Conservation (phyloP, 2,113 vertebrate species). For the Aegithalos caudatus region DNA sequence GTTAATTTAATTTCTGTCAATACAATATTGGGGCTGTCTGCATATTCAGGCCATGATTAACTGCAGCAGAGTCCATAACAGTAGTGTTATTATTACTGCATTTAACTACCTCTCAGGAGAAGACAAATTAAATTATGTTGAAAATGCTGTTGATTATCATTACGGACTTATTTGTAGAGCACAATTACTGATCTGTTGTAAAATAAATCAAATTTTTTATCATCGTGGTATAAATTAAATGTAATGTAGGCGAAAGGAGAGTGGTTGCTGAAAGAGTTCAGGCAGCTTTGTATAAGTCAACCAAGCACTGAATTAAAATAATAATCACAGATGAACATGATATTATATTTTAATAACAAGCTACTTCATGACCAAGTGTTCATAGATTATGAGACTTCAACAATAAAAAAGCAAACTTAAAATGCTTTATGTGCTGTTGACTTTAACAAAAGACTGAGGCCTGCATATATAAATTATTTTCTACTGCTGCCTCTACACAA, state of each 20-base stretch:
- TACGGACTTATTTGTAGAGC: slow-evolving; percentile 87
- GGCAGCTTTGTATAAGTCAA: slow-evolving; percentile 70
- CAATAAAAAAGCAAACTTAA: slow-evolving; percentile 41
- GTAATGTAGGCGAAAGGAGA: slow-evolving; percentile 70
- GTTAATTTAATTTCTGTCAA: slow-evolving; percentile 91
- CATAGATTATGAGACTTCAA: slow-evolving; percentile 56
- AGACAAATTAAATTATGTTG: slow-evolving; percentile 90
- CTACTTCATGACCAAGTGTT: slow-evolving; percentile 63
- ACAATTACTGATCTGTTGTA: slow-evolving; percentile 90
- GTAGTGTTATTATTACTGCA: slow-evolving; percentile 84
- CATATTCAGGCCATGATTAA: slow-evolving; percentile 87
- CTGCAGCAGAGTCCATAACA: slow-evolving; percentile 82
- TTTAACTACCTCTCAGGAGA: slow-evolving; percentile 88
- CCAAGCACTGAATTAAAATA: slow-evolving; percentile 70
- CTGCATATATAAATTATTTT: slow-evolving; percentile 50
- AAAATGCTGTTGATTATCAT: slow-evolving; percentile 91
- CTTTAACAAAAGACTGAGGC: slow-evolving; percentile 40
- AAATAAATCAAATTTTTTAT: slow-evolving; percentile 92
- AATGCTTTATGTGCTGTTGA: slow-evolving; percentile 12
- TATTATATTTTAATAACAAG: slow-evolving; percentile 76
- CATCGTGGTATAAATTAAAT: slow-evolving; percentile 83
- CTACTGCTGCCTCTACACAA: slow-evolving; percentile 23
- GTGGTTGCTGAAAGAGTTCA: slow-evolving; percentile 65
- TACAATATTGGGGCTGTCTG: slow-evolving; percentile 89
- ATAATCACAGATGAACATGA: slow-evolving; percentile 61